Evolutionary conservation across 2,797 vertebrate genomes (phyloP).

Genomic region (Malacoraja senta): DNA sequence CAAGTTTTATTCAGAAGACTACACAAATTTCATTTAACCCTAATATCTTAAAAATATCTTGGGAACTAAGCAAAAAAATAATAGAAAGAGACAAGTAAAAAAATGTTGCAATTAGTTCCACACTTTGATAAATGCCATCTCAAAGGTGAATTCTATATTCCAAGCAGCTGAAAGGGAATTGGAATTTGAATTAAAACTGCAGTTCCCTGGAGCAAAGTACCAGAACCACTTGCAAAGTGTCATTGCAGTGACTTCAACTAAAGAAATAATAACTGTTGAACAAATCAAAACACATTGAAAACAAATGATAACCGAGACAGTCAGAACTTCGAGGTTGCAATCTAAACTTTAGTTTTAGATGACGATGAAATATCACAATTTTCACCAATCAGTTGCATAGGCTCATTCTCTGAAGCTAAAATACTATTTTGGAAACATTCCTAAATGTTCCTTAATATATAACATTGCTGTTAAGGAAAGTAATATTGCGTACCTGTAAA

Average conservation of each 20-base stretch:
- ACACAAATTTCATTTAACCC: background rate
- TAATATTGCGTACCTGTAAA: conserved; percentile 7
- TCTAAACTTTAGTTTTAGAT: background rate
- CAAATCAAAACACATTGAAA: background rate
- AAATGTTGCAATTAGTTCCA: background rate
- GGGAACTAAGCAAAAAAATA: background rate
- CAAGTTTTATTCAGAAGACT: background rate
- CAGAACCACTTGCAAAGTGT: background rate
- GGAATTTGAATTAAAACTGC: background rate
- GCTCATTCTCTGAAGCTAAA: background rate
- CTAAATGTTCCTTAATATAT: conserved; percentile 15
- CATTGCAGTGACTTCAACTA: background rate
- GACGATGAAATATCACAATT: background rate
- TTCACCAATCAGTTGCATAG: background rate
- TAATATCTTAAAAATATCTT: background rate
- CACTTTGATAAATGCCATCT: background rate
- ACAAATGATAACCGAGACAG: background rate
- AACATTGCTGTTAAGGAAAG: background rate
- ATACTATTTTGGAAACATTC: background rate
- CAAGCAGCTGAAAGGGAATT: background rate
- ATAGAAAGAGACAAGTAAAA: background rate
- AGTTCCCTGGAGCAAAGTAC: background rate
- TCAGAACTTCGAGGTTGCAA: background rate
- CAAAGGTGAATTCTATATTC: background rate
- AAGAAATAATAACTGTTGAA: background rate